Evolutionary conservation across 2,797 vertebrate species (phyloP), one percentile per base, ranked within the genome.

Genomic region (Typhlichthys subterraneus): DNA sequence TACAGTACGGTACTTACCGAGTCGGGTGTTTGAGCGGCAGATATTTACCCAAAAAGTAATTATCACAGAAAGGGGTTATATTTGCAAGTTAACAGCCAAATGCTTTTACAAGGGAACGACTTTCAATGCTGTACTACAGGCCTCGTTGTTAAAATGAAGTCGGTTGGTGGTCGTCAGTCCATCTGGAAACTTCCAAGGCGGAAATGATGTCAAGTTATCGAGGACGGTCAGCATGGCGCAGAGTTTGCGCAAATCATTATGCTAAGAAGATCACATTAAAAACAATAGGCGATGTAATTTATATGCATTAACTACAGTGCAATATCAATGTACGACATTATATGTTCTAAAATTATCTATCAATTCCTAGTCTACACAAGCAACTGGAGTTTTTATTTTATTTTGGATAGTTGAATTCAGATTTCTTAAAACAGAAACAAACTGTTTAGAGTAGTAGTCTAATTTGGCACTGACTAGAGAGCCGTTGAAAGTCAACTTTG

Each of bases 111-210:
- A 50, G 1, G 1, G 6, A 0, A 0, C 0, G 2, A 1, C 0
- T 55, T 2, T 13, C 1, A 11, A 0, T 1, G 46, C 1, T 5
- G 0, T 2, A 0, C 5, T 2, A 4, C 31, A 7, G 0, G 48
- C 1, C 2, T 72, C 38, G 68, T 77, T 54, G 9, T 38, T 1
- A 0, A 0, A 72, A 4, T 68, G 64, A 14, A 8, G 0, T 0
- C 0, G 6, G 53, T 1, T 42, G 42, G 8, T 13, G 5, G 4
- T 57, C n/a, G 0, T 15, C 0, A 53, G 0, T 15, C 0, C 31
- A 5, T 3, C 14, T 77, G 77, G 79, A 81, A 88, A 59, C 3
- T 81, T 82, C 70, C 81, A 8, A 14, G 4, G 50, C 7, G 4
- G 6, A 45, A 13, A 14, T 12, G 23, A 29, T 3, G 23, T 29